Evolutionary conservation across 1,140 invertebrate genomes (phyloP).

Genomic region (Drosophila funebris): DNA sequence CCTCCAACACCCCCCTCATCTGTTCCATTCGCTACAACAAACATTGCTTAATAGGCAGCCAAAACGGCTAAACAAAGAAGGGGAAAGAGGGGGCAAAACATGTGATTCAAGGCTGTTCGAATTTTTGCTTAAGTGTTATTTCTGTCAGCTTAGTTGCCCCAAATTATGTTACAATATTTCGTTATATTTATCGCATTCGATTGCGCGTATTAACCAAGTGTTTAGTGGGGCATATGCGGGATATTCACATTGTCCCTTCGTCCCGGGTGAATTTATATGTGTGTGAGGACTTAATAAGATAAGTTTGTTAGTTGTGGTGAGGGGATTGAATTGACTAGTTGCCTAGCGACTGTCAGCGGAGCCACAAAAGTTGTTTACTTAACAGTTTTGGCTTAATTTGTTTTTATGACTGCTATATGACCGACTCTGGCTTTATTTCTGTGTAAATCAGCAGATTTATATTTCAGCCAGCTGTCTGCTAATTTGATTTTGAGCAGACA

Average conservation of each 20-base stretch:
- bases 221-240: slow-evolving; percentile 48
- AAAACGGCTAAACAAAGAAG: slow-evolving; percentile 63
- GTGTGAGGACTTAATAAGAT: slow-evolving; percentile 74
- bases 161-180: slow-evolving; percentile 79
- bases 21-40: slow-evolving; percentile 57
- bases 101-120: slow-evolving; percentile 53
- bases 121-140: slow-evolving; percentile 81
- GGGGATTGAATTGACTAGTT: slow-evolving; percentile 9
- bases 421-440: slow-evolving; percentile 60
- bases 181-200: slow-evolving; percentile 81
- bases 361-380: slow-evolving; percentile 75
- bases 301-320: slow-evolving; percentile 55
- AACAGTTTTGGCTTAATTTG: slow-evolving; percentile 82
- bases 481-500: slow-evolving; percentile 77
- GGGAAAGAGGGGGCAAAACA: slow-evolving; percentile 13
- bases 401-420: slow-evolving; percentile 68
- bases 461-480: slow-evolving; percentile 67
- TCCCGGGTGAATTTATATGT: slow-evolving; percentile 38
- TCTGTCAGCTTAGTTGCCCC: slow-evolving; percentile 75
- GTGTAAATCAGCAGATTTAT: slow-evolving; percentile 82
- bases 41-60: slow-evolving; percentile 70
- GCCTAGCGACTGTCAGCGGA: slow-evolving; percentile 53
- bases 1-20: background rate
- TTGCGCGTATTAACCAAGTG: slow-evolving; percentile 76
- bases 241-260: slow-evolving; percentile 36